A percentile compares a stretch with the other conserved stretches of the same genome.
phyloP scores from a whole-genome alignment of 1,140 invertebrate genomes.

The Pinna nobilis region DNA sequence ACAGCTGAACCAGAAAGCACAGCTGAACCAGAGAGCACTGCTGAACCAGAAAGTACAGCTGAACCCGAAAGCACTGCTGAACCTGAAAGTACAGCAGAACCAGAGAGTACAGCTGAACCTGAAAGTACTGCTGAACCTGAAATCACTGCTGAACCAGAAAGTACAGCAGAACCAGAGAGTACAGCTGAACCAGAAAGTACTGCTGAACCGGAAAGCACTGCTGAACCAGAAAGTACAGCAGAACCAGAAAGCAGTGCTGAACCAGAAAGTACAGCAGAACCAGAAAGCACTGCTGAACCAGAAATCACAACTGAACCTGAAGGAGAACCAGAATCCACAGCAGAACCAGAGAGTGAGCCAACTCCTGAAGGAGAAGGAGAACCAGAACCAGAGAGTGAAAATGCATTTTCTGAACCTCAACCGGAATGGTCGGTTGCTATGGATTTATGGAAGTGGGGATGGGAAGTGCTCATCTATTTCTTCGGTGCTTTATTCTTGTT shows the following conservation, averaged over 20 bases:
- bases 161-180: neutral
- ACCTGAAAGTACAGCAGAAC: slow-evolving; percentile 14
- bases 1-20: neutral
- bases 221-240: slow-evolving; percentile 5
- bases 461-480: slow-evolving; percentile 91
- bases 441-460: slow-evolving; percentile 81
- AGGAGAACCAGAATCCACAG: slow-evolving; percentile 8
- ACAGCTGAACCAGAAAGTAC: slow-evolving; percentile 9
- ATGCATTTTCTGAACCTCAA: slow-evolving; percentile 27
- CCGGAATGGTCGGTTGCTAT: slow-evolving; percentile 35
- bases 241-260: neutral
- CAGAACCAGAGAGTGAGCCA: slow-evolving; percentile 33
- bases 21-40: neutral
- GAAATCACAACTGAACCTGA: slow-evolving; percentile 10
- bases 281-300: slow-evolving; percentile 18
- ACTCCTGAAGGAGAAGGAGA: neutral
- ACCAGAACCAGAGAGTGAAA: slow-evolving; percentile 12
- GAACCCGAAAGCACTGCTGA: slow-evolving; percentile 1
- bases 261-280: neutral
- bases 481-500: slow-evolving; percentile 88
- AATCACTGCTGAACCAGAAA: slow-evolving; percentile 10
- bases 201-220: slow-evolving; percentile 15
- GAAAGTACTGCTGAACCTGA: slow-evolving; percentile 30
- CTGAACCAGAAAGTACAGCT: slow-evolving; percentile 2
- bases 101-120: slow-evolving; percentile 1